These are phyloP conservation scores for Drosophila rhopaloa DNA, from an alignment of 1,140 invertebrate species.

Conservation along the genomic window DNA sequence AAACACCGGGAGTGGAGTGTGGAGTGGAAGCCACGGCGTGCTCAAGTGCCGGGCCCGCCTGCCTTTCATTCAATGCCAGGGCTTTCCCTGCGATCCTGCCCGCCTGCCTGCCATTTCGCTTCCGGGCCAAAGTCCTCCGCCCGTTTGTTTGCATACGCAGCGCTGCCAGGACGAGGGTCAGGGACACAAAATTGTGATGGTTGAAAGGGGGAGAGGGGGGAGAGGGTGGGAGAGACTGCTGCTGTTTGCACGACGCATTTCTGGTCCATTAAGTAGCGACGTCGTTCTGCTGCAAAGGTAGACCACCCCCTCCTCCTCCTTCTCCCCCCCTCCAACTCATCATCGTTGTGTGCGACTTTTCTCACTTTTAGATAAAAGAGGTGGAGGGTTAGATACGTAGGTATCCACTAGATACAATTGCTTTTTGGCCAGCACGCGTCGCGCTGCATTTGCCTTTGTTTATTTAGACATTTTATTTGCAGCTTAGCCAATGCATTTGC, in stretches of 20 bases:
- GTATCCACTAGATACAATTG: slow-evolving; percentile 76
- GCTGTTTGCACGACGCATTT: slow-evolving; percentile 79
- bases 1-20: background rate
- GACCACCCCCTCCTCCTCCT: slow-evolving; percentile 1
- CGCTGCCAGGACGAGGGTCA: slow-evolving; percentile 54
- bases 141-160: slow-evolving; percentile 77
- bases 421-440: slow-evolving; percentile 65
- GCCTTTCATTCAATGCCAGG: slow-evolving; percentile 23
- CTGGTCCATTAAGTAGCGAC: slow-evolving; percentile 80
- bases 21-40: slow-evolving; percentile 56
- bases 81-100: slow-evolving; percentile 5
- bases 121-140: slow-evolving; percentile 53
- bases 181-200: slow-evolving; percentile 25
- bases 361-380: slow-evolving; percentile 53
- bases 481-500: slow-evolving; percentile 47
- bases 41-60: slow-evolving; percentile 69
- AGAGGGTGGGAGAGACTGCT: slow-evolving; percentile 17
- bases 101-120: slow-evolving; percentile 64
- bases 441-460: slow-evolving; percentile 62
- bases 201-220: background rate
- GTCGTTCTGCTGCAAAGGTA: slow-evolving; percentile 54
- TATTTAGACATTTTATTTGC: slow-evolving; percentile 66
- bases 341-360: slow-evolving; percentile 80
- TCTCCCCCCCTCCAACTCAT: slow-evolving; percentile 7
- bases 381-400: slow-evolving; percentile 8